Conservation (phyloP, 2,888 invertebrate genomes). For the Mimumesa dahlbomi region DNA sequence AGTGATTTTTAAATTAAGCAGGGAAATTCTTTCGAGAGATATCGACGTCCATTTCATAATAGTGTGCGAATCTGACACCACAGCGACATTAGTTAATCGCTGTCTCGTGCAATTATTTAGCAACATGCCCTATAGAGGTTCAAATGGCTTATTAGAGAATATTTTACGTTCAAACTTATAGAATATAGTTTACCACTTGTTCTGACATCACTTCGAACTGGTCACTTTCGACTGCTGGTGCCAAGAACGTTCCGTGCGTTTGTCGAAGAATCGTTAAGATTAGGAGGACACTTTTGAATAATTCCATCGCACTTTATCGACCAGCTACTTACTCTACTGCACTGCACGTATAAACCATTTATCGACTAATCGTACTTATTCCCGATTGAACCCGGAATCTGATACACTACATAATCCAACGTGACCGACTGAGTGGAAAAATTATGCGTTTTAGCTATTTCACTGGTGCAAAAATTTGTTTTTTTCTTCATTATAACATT, state of each 20-base stretch:
- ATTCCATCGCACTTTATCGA: too few species aligned
- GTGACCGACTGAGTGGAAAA: too few species aligned
- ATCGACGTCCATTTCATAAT: neutral
- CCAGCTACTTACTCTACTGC: too few species aligned
- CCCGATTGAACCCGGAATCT: too few species aligned
- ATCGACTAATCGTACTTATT: too few species aligned
- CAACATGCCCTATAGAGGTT: neutral
- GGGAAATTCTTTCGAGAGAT: neutral
- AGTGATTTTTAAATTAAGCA: neutral
- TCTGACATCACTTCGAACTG: neutral
- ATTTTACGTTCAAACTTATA: too few species aligned
- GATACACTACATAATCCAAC: too few species aligned
- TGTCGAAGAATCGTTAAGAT: neutral
- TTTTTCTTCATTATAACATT: too few species aligned
- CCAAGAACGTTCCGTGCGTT: neutral
- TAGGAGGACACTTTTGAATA: neutral
- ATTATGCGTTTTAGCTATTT: too few species aligned
- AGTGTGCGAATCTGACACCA: neutral
- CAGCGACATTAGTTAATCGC: neutral
- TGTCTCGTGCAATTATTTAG: neutral
- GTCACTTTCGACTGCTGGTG: neutral
- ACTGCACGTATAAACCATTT: too few species aligned
- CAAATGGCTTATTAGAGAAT: too few species aligned
- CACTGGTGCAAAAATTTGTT: too few species aligned
- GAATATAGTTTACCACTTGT: slow-evolving; percentile 16